Evolutionary conservation across 1,140 invertebrate species (phyloP), one percentile per base, ranked within the genome.

Genomic region (Subanguina moxae): DNA sequence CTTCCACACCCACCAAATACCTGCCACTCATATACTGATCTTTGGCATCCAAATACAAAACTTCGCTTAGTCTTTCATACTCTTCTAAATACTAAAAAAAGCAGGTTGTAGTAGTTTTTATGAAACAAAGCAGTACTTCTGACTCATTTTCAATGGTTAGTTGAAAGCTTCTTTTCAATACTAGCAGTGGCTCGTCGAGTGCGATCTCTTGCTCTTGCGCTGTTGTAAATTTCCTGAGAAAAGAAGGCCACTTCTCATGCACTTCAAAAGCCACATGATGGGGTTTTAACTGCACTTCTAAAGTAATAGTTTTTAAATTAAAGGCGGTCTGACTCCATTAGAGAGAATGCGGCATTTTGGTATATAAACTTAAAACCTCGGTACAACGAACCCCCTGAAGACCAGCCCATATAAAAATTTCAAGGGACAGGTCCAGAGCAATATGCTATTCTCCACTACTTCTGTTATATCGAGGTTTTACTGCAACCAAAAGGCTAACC

Each of bases 231-330:
- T 69, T 72, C 5, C 70, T 38, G 19, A 76, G 56, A 43, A 76
- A 78, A 17, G 56, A 30, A 17, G 75, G 64, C 75, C 75, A 76
- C 68, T 76, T 78, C 15, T 52, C 27, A 45, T 65, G 66, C 27
- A 76, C 56, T 46, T 69, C 67, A 19, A 52, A 76, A 19, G 73
- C 70, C 28, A 78, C 58, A 59, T 76, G 75, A 27, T 72, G 74
- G 9, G 75, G 72, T 32, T 78, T 76, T 19, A 76, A 21, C 59
- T 78, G 75, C 27, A 76, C 58, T 65, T 76, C 75, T 71, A 32
- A 19, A n/a, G 23, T 59, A n/a, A n/a, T n/a, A n/a, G n/a, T n/a
- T n/a, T n/a, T n/a, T n/a, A n/a, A n/a, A n/a, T n/a, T n/a, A n/a
- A n/a, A n/a, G n/a, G n/a, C n/a, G n/a, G 57, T 46, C 45, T 15